phyloP scores from a whole-genome alignment of 2,797 vertebrate species.

The Sebastes steindachneri region DNA sequence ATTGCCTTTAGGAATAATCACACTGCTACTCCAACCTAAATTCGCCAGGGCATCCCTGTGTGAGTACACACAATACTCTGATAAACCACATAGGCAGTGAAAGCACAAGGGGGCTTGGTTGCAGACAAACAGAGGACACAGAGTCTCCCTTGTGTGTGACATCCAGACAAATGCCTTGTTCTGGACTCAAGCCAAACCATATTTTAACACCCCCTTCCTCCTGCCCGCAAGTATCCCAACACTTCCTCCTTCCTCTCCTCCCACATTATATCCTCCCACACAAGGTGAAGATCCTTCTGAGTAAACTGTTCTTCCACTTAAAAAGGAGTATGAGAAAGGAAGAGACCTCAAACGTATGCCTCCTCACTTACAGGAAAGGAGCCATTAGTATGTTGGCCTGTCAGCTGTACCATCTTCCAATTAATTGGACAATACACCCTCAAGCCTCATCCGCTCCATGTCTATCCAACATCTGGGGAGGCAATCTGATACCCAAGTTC shows the following conservation, averaged over 20 bases:
- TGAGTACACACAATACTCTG: neutral
- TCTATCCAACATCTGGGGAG: conserved; percentile 34
- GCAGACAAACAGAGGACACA: conserved; percentile 8
- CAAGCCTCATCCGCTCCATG: neutral
- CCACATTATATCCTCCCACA: neutral
- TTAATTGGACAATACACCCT: conserved; percentile 21
- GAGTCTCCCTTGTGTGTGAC: conserved; percentile 23
- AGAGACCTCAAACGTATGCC: neutral
- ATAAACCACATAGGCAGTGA: conserved; percentile 9
- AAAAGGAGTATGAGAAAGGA: neutral
- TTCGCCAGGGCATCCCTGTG: neutral
- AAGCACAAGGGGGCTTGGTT: neutral
- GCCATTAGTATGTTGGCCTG: neutral
- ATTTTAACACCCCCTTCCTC: conserved; percentile 27
- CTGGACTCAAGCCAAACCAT: conserved; percentile 41
- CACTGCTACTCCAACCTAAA: neutral
- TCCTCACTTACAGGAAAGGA: neutral
- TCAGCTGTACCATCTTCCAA: neutral
- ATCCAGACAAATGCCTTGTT: conserved; percentile 53
- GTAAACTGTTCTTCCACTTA: neutral
- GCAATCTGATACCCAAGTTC: conserved; percentile 34
- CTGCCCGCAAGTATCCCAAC: neutral
- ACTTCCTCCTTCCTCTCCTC: conserved; percentile 15
- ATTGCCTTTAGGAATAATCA: neutral
- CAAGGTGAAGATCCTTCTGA: neutral